phyloP scores from a whole-genome alignment of 2,888 invertebrate genomes.

The Choristoneura rosaceana region DNA sequence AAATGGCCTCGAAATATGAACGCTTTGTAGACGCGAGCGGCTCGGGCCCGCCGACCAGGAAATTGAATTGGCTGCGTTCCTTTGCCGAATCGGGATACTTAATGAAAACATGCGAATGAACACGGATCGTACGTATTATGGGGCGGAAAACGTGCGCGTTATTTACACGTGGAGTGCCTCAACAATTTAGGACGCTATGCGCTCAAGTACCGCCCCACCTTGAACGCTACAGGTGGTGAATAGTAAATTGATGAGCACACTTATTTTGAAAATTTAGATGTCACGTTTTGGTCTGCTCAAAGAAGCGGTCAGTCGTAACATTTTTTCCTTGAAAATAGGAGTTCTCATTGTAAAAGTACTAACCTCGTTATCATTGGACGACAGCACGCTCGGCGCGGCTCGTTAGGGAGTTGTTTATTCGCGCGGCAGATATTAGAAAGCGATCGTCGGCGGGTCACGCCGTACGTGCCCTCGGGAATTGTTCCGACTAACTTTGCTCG shows the following conservation, averaged over 20 bases:
- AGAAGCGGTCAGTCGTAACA: too few species aligned
- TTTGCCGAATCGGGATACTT: conserved; percentile 27
- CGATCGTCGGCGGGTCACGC: conserved; percentile 20
- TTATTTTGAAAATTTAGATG: too few species aligned
- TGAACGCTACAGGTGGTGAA: not conserved
- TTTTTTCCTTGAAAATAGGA: too few species aligned
- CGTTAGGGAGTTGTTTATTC: conserved; percentile 38
- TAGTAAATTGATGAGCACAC: too few species aligned
- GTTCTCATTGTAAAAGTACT: too few species aligned
- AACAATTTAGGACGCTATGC: not conserved
- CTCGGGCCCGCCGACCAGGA: conserved; percentile 1
- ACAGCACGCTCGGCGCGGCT: not conserved
- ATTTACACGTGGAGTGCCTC: not conserved
- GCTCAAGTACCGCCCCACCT: not conserved
- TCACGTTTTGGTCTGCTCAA: too few species aligned
- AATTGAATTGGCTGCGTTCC: conserved; percentile 9
- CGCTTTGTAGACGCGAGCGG: conserved; percentile 7
- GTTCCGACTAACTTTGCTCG: conserved; percentile 36
- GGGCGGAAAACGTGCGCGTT: conserved; percentile 19
- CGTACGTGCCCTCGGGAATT: conserved; percentile 32
- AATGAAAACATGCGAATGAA: conserved; percentile 33
- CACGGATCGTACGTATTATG: conserved; percentile 8
- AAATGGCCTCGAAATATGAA: not conserved
- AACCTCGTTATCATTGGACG: too few species aligned
- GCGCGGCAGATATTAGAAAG: conserved; percentile 36